Conservation (phyloP, 2,113 vertebrate genomes). For the Thalassarche chlororhynchos region DNA sequence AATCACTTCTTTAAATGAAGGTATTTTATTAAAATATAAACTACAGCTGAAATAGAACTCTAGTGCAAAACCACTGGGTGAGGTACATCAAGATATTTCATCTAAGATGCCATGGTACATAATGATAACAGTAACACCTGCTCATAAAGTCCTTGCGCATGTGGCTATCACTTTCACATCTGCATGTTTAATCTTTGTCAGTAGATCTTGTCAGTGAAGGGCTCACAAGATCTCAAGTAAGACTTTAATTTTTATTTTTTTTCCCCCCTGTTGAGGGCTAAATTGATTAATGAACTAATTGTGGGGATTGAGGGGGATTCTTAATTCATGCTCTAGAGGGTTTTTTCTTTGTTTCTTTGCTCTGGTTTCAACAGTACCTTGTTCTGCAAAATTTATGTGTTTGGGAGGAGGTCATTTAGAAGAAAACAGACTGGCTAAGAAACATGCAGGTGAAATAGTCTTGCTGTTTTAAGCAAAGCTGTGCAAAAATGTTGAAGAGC, state of each 20-base stretch:
- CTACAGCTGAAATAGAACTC: not conserved
- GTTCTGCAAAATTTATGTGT: not conserved
- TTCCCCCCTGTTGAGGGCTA: rapidly evolving
- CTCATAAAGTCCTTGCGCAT: not conserved
- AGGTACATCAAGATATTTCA: not conserved
- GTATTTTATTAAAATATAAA: not conserved
- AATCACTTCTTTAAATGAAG: not conserved
- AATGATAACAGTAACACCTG: not conserved
- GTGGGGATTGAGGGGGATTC: not conserved
- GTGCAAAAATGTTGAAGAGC: not conserved
- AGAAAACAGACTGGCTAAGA: not conserved
- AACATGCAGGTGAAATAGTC: not conserved
- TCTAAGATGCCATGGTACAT: not conserved
- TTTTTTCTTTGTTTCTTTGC: not conserved
- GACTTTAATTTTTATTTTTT: not conserved
- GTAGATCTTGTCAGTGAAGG: not conserved
- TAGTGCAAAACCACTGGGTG: not conserved
- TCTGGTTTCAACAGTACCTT: not conserved
- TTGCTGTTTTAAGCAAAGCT: not conserved
- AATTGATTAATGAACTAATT: not conserved
- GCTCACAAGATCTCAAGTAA: not conserved
- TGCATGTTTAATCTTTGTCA: not conserved
- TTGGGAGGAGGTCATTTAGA: not conserved
- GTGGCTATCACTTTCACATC: not conserved
- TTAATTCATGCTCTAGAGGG: not conserved